phyloP scores from a whole-genome alignment of 2,797 vertebrate species.

The Ambastaia sidthimunki region DNA sequence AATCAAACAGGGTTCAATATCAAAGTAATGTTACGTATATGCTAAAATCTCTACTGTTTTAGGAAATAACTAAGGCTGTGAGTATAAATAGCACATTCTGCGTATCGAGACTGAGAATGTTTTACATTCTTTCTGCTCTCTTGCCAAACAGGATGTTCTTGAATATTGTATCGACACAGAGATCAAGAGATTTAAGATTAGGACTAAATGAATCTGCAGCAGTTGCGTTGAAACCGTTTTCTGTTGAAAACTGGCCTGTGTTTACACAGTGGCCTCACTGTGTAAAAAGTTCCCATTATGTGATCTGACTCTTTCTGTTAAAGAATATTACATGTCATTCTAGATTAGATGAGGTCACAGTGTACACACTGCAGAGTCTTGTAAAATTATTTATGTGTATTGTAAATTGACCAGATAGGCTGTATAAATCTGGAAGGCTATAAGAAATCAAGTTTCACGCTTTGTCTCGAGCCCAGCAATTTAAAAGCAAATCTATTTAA shows the following conservation, averaged over 20 bases:
- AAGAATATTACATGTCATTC: slow-evolving; percentile 32
- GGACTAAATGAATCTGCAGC: not conserved
- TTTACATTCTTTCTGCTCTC: slow-evolving; percentile 8
- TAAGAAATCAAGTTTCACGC: slow-evolving; percentile 23
- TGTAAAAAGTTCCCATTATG: slow-evolving; percentile 34
- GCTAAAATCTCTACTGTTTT: not conserved
- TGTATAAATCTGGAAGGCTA: slow-evolving; percentile 8
- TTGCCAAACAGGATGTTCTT: slow-evolving; percentile 17
- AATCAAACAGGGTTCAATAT: not conserved
- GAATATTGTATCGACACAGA: slow-evolving; percentile 18
- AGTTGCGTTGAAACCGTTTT: slow-evolving; percentile 3
- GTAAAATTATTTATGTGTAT: slow-evolving; percentile 31
- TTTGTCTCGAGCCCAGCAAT: slow-evolving; percentile 1
- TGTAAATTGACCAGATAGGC: slow-evolving; percentile 17
- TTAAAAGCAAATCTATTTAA: slow-evolving; percentile 40
- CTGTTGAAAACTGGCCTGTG: slow-evolving; percentile 19
- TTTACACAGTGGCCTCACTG: slow-evolving; percentile 25
- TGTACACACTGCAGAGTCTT: slow-evolving; percentile 13
- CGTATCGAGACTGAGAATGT: slow-evolving; percentile 6
- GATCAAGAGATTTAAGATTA: slow-evolving; percentile 27
- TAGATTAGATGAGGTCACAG: slow-evolving; percentile 28
- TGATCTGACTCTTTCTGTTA: slow-evolving; percentile 31
- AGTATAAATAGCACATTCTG: slow-evolving; percentile 22
- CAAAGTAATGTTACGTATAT: not conserved
- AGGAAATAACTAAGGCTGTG: not conserved